phyloP scores from a whole-genome alignment of 2,888 invertebrate genomes.

The Megastigmus dorsalis region DNA sequence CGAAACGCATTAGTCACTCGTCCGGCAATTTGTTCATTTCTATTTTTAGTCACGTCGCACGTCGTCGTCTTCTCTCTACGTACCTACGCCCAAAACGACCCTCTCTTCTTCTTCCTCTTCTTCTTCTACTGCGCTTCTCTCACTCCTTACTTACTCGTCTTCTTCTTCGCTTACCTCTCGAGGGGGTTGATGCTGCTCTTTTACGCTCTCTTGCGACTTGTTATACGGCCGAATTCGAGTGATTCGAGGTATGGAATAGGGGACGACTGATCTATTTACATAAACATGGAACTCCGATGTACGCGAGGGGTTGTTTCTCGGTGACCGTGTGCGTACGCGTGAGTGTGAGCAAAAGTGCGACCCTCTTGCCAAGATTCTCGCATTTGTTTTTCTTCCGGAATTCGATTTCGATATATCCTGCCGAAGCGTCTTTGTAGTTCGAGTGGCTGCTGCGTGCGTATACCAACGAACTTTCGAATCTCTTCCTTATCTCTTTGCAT shows the following conservation, averaged over 20 bases:
- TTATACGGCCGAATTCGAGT: conserved; percentile 24
- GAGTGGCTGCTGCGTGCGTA: too few species aligned
- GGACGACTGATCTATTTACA: conserved; percentile 46
- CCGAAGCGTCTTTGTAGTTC: too few species aligned
- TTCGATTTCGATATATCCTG: too few species aligned
- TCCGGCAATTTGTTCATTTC: conserved; percentile 66
- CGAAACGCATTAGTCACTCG: conserved; percentile 63
- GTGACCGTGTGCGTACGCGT: not conserved
- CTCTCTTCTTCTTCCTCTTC: not conserved
- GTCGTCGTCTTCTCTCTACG: not conserved
- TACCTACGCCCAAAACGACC: too few species aligned
- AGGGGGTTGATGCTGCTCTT: conserved; percentile 22
- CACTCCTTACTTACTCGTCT: too few species aligned
- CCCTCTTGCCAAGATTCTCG: too few species aligned
- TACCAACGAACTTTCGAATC: too few species aligned
- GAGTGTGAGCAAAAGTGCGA: conserved; percentile 16
- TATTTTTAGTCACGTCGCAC: conserved; percentile 61
- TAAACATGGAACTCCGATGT: conserved; percentile 42
- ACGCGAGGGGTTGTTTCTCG: not conserved
- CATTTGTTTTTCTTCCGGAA: too few species aligned
- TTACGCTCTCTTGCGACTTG: conserved; percentile 34
- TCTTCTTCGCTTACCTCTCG: not conserved
- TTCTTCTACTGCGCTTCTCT: too few species aligned
- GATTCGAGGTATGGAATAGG: conserved; percentile 35
- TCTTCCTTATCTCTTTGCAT: too few species aligned